These are phyloP conservation scores for Carabus problematicus DNA, from an alignment of 2,888 invertebrate species.

Conservation along the genomic window DNA sequence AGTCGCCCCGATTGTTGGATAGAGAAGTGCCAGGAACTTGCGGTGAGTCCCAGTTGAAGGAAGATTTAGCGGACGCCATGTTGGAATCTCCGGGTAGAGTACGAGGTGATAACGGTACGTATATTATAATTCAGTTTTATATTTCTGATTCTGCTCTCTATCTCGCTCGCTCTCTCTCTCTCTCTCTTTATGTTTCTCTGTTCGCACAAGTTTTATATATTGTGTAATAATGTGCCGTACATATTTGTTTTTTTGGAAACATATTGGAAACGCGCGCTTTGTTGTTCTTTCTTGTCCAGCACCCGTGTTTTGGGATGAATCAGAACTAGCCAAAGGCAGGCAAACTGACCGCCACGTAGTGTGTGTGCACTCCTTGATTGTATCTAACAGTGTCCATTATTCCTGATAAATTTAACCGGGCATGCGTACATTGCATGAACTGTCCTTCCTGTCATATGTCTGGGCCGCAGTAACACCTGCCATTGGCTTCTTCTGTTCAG, in stretches of 20 bases:
- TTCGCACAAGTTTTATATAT: no score
- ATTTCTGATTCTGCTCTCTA: no score
- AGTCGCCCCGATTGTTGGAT: constrained; percentile 83
- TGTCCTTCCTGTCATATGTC: constrained; percentile 41
- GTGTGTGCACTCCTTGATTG: constrained; percentile 45
- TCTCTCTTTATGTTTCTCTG: no score
- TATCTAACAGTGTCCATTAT: constrained; percentile 23
- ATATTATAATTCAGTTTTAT: constrained; percentile 17
- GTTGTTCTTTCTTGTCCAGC: constrained; percentile 31
- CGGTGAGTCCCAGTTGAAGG: constrained; percentile 82
- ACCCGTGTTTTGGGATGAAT: constrained; percentile 41
- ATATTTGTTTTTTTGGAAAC: no score
- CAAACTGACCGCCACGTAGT: constrained; percentile 49
- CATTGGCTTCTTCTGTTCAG: constrained; percentile 87
- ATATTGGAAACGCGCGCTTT: constrained; percentile 18
- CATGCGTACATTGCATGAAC: constrained; percentile 12
- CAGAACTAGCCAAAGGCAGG: constrained; percentile 60
- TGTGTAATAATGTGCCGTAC: no score
- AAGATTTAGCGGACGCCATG: constrained; percentile 95
- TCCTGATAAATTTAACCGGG: constrained; percentile 13
- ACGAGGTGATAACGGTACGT: constrained; percentile 54
- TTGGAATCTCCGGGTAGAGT: constrained; percentile 73
- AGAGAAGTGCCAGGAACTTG: constrained; percentile 62
- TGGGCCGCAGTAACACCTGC: constrained; percentile 66
- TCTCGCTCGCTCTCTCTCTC: no score